These are phyloP conservation scores for Bugula neritina DNA, from an alignment of 2,888 invertebrate genomes.

Conservation along the genomic window DNA sequence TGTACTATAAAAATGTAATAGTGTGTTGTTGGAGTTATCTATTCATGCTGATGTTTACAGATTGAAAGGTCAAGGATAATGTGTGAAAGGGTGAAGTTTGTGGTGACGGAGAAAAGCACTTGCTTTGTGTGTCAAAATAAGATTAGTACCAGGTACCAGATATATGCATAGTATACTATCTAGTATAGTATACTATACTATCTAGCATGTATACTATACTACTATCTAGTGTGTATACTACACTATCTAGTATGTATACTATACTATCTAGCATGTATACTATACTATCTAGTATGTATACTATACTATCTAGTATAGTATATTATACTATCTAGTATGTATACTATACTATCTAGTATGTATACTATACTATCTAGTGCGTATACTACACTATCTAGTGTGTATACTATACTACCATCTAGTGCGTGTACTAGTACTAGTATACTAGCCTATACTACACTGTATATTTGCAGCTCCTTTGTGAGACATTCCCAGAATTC, in stretches of 20 bases:
- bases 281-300: slow-evolving; percentile 28
- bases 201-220: slow-evolving; percentile 17
- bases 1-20: no score
- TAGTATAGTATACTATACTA: no score
- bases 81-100: slow-evolving; percentile 74
- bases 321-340: no score
- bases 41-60: slow-evolving; percentile 53
- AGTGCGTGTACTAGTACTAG: not conserved
- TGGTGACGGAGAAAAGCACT: slow-evolving; percentile 77
- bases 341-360: no score
- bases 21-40: no score
- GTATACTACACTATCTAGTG: not conserved
- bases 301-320: not conserved
- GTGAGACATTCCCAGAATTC: not conserved
- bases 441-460: no score
- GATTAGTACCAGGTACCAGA: slow-evolving; percentile 84
- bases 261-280: no score
- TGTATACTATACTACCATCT: not conserved
- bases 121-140: slow-evolving; percentile 89
- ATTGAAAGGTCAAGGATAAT: slow-evolving; percentile 72
- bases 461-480: slow-evolving; percentile 18
- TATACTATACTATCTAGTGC: not conserved
- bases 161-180: no score
- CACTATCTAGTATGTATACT: no score
- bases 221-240: not conserved